These are phyloP conservation scores for Gymnocheta viridis DNA, from an alignment of 2,888 invertebrate species.

Conservation along the genomic window DNA sequence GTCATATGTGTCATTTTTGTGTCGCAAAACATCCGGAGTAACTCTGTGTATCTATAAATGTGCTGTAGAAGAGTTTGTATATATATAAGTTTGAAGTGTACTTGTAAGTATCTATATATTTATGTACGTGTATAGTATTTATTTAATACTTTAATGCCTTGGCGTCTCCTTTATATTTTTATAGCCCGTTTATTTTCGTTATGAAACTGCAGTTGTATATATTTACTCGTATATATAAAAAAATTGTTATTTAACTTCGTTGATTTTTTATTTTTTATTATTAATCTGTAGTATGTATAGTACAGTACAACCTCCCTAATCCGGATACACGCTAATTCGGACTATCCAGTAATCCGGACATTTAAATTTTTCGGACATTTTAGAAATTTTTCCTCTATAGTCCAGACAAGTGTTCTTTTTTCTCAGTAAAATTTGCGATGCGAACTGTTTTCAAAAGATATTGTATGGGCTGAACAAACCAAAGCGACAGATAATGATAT, in stretches of 20 bases:
- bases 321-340: no score
- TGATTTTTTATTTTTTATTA: conserved; percentile 13
- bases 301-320: no score
- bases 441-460: no score
- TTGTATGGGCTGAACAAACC: no score
- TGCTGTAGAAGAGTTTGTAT: not conserved
- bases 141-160: conserved; percentile 61
- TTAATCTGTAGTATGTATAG: no score
- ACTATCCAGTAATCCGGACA: no score
- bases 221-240: not conserved
- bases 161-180: conserved; percentile 56
- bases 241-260: conserved; percentile 18
- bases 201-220: conserved; percentile 4
- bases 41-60: not conserved
- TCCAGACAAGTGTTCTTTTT: no score
- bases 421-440: no score
- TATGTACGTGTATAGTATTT: conserved; percentile 10
- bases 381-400: no score
- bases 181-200: conserved; percentile 51
- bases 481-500: no score
- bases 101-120: not conserved
- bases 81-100: not conserved
- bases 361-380: no score
- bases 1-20: not conserved
- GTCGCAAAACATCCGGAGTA: conserved; percentile 34